Conservation (phyloP, 2,113 vertebrate species). For the Asarcornis scutulata region DNA sequence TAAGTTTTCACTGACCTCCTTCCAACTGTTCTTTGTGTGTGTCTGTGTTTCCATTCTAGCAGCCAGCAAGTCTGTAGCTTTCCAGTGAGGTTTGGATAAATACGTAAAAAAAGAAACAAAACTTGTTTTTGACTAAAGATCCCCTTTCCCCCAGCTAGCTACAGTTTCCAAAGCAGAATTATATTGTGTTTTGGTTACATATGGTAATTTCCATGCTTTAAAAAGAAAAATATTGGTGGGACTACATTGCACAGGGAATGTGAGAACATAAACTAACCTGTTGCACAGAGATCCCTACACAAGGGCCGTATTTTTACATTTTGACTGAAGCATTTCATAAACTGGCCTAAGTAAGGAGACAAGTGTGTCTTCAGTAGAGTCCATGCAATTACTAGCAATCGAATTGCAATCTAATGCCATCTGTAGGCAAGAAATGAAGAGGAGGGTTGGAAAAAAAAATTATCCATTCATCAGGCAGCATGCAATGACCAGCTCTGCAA, state of each 20-base stretch:
- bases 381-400: not conserved
- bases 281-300: not conserved
- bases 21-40: not conserved
- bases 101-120: not conserved
- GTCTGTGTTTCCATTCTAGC: not conserved
- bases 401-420: not conserved
- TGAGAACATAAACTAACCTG: not conserved
- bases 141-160: not conserved
- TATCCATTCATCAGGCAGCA: not conserved
- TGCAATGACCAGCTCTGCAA: not conserved
- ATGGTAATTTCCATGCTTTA: not conserved
- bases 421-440: not conserved
- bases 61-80: not conserved
- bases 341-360: not conserved
- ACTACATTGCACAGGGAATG: not conserved
- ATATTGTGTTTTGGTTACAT: not conserved
- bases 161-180: not conserved
- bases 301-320: not conserved
- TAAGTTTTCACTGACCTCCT: not conserved
- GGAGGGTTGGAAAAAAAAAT: not conserved
- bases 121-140: not conserved
- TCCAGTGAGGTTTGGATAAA: not conserved
- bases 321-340: not conserved
- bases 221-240: not conserved
- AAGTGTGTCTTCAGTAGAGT: not conserved